Evolutionary conservation across 2,797 vertebrate species (phyloP).

Genomic region (Karalla daura): DNA sequence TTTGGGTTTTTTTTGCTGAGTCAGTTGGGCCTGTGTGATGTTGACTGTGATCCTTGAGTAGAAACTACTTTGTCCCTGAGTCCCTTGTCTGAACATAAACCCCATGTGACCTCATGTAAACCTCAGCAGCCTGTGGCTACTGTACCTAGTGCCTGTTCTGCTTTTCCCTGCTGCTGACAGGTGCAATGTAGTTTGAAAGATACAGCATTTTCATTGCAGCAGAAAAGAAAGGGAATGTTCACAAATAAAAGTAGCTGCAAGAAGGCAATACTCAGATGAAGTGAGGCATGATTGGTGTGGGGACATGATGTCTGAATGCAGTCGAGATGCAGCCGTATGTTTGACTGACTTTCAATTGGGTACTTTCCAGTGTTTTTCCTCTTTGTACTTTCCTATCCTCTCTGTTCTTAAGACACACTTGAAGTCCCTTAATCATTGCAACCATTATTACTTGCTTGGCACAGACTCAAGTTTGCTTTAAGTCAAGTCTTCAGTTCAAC

Average conservation of each 20-base stretch:
- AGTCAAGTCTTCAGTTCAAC: no score
- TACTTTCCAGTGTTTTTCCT: neutral
- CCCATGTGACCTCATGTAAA: constrained; percentile 6
- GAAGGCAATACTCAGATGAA: neutral
- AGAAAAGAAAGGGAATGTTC: neutral
- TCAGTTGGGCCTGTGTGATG: constrained; percentile 5
- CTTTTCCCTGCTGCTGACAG: neutral
- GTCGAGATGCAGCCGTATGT: neutral
- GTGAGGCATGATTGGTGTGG: neutral
- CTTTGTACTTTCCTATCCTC: no score
- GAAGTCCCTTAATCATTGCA: constrained; percentile 14
- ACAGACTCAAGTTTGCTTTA: neutral
- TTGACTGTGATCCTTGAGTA: constrained; percentile 29
- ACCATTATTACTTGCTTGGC: constrained; percentile 12
- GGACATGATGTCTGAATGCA: constrained; percentile 1
- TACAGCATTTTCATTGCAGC: neutral
- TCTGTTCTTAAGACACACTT: constrained; percentile 2
- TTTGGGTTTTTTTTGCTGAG: neutral
- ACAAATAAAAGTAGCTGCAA: neutral
- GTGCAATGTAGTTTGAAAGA: neutral
- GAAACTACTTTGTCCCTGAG: constrained; percentile 2
- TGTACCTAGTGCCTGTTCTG: neutral
- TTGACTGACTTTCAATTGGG: no score
- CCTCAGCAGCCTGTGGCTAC: neutral
- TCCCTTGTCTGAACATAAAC: constrained; percentile 14